Conservation (phyloP, 64 coral and sea anemone genomes). For the Astreopora myriophthalma region DNA sequence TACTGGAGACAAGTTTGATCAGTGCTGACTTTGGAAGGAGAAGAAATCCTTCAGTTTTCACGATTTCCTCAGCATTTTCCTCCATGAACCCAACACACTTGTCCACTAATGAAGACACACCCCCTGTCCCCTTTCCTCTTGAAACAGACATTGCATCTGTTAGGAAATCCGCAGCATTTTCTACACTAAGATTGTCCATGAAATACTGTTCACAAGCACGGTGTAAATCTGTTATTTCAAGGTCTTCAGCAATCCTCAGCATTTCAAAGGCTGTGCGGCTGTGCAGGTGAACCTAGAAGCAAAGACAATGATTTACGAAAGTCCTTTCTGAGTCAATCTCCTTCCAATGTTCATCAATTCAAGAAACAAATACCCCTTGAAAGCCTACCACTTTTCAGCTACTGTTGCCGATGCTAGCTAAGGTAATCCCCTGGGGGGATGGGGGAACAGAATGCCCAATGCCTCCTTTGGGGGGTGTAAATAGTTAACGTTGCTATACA, state of each 20-base stretch:
- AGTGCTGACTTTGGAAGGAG: constrained; percentile 80
- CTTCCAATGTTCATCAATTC: too few relatives aligned
- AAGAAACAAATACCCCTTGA: constrained; percentile 7
- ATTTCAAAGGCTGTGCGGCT: constrained; percentile 85
- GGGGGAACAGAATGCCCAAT: too few relatives aligned
- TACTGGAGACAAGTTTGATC: constrained; percentile 91
- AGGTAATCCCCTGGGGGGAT: too few relatives aligned
- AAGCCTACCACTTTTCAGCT: too few relatives aligned
- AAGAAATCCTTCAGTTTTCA: constrained; percentile 85
- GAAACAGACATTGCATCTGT: constrained; percentile 81
- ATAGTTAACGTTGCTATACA: too few relatives aligned
- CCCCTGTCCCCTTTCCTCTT: constrained; percentile 32
- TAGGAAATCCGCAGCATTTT: constrained; percentile 87
- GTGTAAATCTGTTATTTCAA: constrained; percentile 80
- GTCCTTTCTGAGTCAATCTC: neutral
- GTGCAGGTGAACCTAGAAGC: constrained; percentile 76
- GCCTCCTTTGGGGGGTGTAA: too few relatives aligned
- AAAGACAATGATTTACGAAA: neutral
- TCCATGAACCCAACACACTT: constrained; percentile 87
- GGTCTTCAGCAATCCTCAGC: constrained; percentile 84
- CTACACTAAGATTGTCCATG: constrained; percentile 73
- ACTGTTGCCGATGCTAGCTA: too few relatives aligned
- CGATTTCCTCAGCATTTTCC: constrained; percentile 92
- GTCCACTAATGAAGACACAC: constrained; percentile 72
- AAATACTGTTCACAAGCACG: constrained; percentile 87